phyloP scores from a whole-genome alignment of 1,140 invertebrate species.

The Eupeodes corollae region DNA sequence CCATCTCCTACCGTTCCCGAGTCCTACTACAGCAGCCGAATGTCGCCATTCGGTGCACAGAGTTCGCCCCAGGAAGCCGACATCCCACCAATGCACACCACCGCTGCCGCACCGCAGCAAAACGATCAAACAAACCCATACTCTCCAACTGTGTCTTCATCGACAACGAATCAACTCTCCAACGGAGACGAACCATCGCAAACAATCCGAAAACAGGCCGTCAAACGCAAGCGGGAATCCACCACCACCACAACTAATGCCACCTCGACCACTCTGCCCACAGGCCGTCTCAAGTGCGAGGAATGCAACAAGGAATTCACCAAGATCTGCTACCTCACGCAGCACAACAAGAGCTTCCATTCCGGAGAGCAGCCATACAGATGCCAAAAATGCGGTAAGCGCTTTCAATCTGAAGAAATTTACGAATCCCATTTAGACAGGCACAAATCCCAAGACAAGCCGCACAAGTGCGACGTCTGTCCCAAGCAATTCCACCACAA shows the following conservation, averaged over 20 bases:
- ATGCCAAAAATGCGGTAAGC: slow-evolving; percentile 71
- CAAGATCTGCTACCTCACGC: slow-evolving; percentile 75
- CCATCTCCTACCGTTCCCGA: neutral
- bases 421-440: slow-evolving; percentile 62
- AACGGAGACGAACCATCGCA: slow-evolving; percentile 11
- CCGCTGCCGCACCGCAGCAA: slow-evolving; percentile 15
- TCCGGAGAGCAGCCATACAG: slow-evolving; percentile 75
- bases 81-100: slow-evolving; percentile 25
- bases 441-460: slow-evolving; percentile 66
- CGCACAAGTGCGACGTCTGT: slow-evolving; percentile 77
- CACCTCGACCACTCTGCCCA: slow-evolving; percentile 31
- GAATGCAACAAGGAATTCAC: slow-evolving; percentile 77
- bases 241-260: slow-evolving; percentile 15
- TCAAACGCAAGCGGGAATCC: slow-evolving; percentile 13
- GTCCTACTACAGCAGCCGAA: slow-evolving; percentile 15
- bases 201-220: neutral
- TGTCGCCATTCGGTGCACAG: slow-evolving; percentile 23
- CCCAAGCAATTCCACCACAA: slow-evolving; percentile 83
- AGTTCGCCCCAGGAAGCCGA: slow-evolving; percentile 32
- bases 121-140: slow-evolving; percentile 19
- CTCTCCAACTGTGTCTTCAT: slow-evolving; percentile 28
- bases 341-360: slow-evolving; percentile 83
- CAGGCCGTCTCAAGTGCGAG: slow-evolving; percentile 56
- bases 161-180: slow-evolving; percentile 11
- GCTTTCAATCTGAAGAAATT: slow-evolving; percentile 54